Evolutionary conservation across 2,113 vertebrate species (phyloP).

Genomic region (Brachyistius frenatus): DNA sequence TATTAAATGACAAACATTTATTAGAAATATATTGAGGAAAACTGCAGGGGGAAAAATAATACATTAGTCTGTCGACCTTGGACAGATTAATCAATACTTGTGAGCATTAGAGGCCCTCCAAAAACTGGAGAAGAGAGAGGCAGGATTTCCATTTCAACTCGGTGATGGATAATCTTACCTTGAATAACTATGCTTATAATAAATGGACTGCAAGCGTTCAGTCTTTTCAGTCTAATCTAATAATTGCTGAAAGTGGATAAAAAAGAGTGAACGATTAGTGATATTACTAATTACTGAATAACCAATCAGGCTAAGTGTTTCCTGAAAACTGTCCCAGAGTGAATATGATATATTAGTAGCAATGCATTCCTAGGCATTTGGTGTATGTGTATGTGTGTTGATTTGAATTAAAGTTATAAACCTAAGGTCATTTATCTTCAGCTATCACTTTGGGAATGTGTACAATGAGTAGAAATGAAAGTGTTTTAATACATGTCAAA

Average conservation of each 20-base stretch:
- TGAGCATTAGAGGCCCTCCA: slow-evolving; percentile 54
- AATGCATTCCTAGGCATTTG: slow-evolving; percentile 42
- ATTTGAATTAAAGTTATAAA: slow-evolving; percentile 44
- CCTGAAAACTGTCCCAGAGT: slow-evolving; percentile 54
- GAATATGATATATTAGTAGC: slow-evolving; percentile 62
- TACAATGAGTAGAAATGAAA: slow-evolving; percentile 29
- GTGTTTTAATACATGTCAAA: slow-evolving; percentile 22
- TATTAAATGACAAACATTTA: slow-evolving; percentile 46
- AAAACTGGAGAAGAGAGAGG: slow-evolving; percentile 51
- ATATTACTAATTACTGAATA: slow-evolving; percentile 78
- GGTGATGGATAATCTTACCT: slow-evolving; percentile 70
- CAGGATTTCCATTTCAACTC: slow-evolving; percentile 71
- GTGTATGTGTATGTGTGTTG: slow-evolving; percentile 9
- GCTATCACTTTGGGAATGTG: background rate
- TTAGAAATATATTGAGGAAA: slow-evolving; percentile 17
- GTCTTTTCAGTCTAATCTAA: slow-evolving; percentile 68
- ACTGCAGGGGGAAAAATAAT: slow-evolving; percentile 38
- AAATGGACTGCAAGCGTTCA: slow-evolving; percentile 57
- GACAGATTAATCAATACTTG: slow-evolving; percentile 65
- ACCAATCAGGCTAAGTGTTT: slow-evolving; percentile 78
- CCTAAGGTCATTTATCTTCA: slow-evolving; percentile 24
- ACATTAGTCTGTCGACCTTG: slow-evolving; percentile 48
- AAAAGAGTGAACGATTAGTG: slow-evolving; percentile 74
- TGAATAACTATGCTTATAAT: slow-evolving; percentile 62
- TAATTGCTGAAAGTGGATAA: slow-evolving; percentile 74